These are phyloP conservation scores for Gerris lacustris DNA, from an alignment of 2,888 invertebrate species.

Conservation along the genomic window DNA sequence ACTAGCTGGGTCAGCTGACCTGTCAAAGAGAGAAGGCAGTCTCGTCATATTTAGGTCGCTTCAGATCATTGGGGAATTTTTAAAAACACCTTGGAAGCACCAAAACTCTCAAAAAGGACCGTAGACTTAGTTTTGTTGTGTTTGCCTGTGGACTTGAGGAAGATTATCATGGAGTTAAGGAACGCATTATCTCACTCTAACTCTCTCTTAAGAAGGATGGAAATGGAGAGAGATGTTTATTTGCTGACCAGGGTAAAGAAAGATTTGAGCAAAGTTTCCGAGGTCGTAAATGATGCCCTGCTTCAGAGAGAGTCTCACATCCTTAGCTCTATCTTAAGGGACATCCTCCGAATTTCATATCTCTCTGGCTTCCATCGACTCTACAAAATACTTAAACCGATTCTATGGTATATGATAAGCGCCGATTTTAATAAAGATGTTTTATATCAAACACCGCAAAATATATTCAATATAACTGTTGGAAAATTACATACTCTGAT, in stretches of 20 bases:
- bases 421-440: no score
- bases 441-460: no score
- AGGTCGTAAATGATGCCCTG: no score
- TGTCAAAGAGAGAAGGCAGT: constrained; percentile 24
- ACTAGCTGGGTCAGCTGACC: constrained; percentile 20
- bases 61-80: constrained; percentile 30
- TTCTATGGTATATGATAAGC: no score
- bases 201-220: constrained; percentile 23
- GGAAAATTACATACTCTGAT: no score
- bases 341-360: no score
- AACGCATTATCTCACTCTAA: constrained; percentile 25
- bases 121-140: constrained; percentile 23
- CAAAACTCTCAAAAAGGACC: constrained; percentile 26
- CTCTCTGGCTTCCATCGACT: no score
- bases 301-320: no score
- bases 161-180: constrained; percentile 22
- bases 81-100: constrained; percentile 31
- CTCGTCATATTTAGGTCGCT: constrained; percentile 27
- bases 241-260: neutral
- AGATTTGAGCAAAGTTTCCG: neutral
- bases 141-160: constrained; percentile 22
- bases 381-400: no score
- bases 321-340: no score
- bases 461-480: no score
- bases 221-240: constrained; percentile 25